phyloP scores from a whole-genome alignment of 2,888 invertebrate genomes.

The Colostygia pectinataria region DNA sequence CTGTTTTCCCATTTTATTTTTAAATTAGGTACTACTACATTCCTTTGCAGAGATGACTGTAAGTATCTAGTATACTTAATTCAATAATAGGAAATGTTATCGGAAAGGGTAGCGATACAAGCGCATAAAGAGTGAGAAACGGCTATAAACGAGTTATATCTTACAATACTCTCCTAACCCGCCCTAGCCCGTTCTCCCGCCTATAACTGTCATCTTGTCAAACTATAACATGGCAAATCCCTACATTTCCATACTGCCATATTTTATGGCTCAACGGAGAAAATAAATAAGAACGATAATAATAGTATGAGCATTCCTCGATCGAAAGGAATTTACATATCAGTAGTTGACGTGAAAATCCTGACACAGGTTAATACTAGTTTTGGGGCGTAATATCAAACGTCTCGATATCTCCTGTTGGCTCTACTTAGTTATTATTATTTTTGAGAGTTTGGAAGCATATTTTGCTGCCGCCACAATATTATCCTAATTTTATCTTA shows the following conservation, averaged over 20 bases:
- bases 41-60: not conserved
- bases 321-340: constrained; percentile 77
- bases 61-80: constrained; percentile 38
- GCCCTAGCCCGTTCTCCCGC: constrained; percentile 39
- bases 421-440: not conserved
- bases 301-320: constrained; percentile 73
- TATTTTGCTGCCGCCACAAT: no score
- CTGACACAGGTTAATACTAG: constrained; percentile 59
- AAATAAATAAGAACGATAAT: constrained; percentile 80
- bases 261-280: constrained; percentile 76
- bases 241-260: constrained; percentile 76
- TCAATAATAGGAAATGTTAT: constrained; percentile 46
- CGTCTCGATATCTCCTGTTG: no score
- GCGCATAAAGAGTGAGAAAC: constrained; percentile 49
- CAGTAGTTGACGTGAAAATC: constrained; percentile 76
- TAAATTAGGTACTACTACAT: no score
- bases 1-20: no score
- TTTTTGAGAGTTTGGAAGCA: not conserved
- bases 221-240: constrained; percentile 74
- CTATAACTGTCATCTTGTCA: constrained; percentile 81
- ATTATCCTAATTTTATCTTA: no score
- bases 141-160: constrained; percentile 67
- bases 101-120: constrained; percentile 40
- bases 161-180: constrained; percentile 43
- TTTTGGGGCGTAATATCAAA: constrained; percentile 54